Base-by-base conservation (phyloP, 2,113 vertebrate species). In the Limnothrissa miodon region DNA sequence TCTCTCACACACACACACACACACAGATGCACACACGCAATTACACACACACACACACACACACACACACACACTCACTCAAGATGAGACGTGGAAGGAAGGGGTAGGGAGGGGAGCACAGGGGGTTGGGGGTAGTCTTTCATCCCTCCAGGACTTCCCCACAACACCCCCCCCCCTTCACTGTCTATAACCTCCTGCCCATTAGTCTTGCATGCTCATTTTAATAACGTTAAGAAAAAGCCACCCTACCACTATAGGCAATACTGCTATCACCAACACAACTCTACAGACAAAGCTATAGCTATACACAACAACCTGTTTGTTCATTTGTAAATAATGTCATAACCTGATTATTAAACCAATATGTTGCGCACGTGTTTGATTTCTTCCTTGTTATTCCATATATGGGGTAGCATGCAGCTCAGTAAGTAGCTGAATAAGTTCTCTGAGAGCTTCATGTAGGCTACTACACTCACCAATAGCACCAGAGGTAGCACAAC, bases 341-440 rank as follows among this genome's bases (percentile, higher is more conserved):
- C 0, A 74, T 74, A 74, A 74, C 66, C 36, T 1, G 10, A 36
- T 74, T 74, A 74, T 74, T 74, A 74, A 74, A 74, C 25, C 66
- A 74, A 74, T 39, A 36, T 36, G 66, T 3, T 62, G 7, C 9
- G 6, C 11, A 13, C 1, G 1, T 74, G 42, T 74, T 74, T 74
- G 51, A 33, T 74, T 74, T 74, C 66, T 36, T 74, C 66, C 36
- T 74, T 74, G 66, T 15, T 74, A 74, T 74, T 74, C 66, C 66
- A 74, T 36, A 33, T 42, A 42, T 42, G 66, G 66, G 66, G 29
- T 74, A 74, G 33, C 29, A 74, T 11, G 4, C 66, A 13, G 66
- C 66, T 74, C 29, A 74, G 29, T 74, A 74, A 74, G 66, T 74
- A 36, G 10, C 66, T 33, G n/a, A n/a, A 74, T 29, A 74, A 74